phyloP scores from a whole-genome alignment of 2,888 invertebrate genomes.

The Amphipyra berbera region DNA sequence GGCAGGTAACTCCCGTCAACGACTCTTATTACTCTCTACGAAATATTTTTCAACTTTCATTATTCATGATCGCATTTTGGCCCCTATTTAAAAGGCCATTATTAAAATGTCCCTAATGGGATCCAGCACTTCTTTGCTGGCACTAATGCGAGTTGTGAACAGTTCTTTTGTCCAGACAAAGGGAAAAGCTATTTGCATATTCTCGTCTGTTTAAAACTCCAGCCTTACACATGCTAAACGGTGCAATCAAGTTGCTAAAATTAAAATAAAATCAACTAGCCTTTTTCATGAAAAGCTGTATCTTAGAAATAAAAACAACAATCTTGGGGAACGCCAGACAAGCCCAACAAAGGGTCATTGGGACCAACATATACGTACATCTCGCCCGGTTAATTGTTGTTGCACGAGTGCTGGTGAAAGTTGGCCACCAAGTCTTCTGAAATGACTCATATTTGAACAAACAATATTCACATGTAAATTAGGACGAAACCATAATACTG shows the following conservation, averaged over 20 bases:
- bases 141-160: conserved; percentile 76
- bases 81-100: conserved; percentile 64
- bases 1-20: conserved; percentile 59
- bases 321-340: conserved; percentile 18
- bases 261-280: conserved; percentile 32
- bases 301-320: background rate
- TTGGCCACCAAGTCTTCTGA: conserved; percentile 75
- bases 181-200: conserved; percentile 73
- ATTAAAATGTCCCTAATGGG: conserved; percentile 71
- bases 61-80: conserved; percentile 57
- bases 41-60: conserved; percentile 61
- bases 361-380: conserved; percentile 52
- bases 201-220: conserved; percentile 65
- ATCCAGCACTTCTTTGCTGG: conserved; percentile 68
- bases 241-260: conserved; percentile 53
- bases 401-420: conserved; percentile 83
- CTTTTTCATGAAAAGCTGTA: conserved; percentile 6
- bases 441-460: conserved; percentile 84
- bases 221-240: conserved; percentile 62
- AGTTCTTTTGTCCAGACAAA: conserved; percentile 74
- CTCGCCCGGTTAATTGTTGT: conserved; percentile 74
- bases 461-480: conserved; percentile 85
- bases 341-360: conserved; percentile 62
- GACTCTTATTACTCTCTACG: conserved; percentile 45
- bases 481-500: conserved; percentile 71